Evolutionary conservation across 2,888 invertebrate species (phyloP).

Genomic region (Cataglyphis altisquamis): DNA sequence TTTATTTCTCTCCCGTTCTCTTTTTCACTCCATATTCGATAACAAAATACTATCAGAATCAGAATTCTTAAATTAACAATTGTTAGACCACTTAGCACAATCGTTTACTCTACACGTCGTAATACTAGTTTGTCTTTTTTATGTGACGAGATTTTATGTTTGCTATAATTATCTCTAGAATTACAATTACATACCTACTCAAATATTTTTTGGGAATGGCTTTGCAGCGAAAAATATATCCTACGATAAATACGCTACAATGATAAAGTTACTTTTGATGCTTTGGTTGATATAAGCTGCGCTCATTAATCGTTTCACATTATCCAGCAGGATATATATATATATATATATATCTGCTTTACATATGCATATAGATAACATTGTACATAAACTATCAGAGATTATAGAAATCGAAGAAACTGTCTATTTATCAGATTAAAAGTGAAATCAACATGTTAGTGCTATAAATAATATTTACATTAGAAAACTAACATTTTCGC

Average conservation of each 20-base stretch:
- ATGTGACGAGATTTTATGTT: neutral
- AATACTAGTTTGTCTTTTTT: slow-evolving; percentile 3
- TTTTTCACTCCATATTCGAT: slow-evolving; percentile 16
- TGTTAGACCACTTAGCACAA: neutral
- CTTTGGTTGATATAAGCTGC: slow-evolving; percentile 15
- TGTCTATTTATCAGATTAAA: slow-evolving; percentile 16
- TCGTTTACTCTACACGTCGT: slow-evolving; percentile 19
- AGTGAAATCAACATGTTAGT: slow-evolving; percentile 9
- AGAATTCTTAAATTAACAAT: slow-evolving; percentile 14
- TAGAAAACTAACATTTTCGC: slow-evolving; percentile 23
- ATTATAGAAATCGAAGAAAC: slow-evolving; percentile 21
- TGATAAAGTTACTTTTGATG: slow-evolving; percentile 38
- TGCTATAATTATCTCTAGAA: neutral
- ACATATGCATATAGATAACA: neutral
- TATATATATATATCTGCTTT: neutral
- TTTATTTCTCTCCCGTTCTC: neutral
- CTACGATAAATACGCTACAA: slow-evolving; percentile 36
- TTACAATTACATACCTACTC: neutral
- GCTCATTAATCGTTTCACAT: neutral
- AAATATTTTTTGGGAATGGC: slow-evolving; percentile 26
- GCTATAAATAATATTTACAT: neutral
- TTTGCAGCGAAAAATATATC: neutral
- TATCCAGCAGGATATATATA: slow-evolving; percentile 18
- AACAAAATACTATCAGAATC: slow-evolving; percentile 37
- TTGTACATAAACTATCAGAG: neutral